These are phyloP conservation scores for Lepisosteus osseus DNA, from an alignment of 2,113 vertebrate species.

Conservation along the genomic window DNA sequence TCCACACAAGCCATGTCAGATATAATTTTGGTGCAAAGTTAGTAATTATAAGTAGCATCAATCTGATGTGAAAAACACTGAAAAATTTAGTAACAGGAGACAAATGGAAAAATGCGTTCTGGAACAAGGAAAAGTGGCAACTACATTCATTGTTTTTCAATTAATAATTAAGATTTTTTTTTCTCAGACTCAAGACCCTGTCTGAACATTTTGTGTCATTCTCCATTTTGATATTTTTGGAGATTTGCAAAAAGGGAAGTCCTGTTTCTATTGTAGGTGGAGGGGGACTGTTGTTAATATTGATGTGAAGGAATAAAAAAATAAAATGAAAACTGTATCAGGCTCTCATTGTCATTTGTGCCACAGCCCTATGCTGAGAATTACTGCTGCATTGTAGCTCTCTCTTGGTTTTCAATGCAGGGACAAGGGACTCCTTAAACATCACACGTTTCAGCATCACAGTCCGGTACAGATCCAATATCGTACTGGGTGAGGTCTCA, in stretches of 20 bases:
- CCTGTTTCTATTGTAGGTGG: slow-evolving; percentile 25
- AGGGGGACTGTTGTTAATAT: neutral
- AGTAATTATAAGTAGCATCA: slow-evolving; percentile 94
- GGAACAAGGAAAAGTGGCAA: slow-evolving; percentile 86
- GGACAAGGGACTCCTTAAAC: too few relatives aligned
- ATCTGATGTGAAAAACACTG: slow-evolving; percentile 93
- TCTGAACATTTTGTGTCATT: slow-evolving; percentile 18
- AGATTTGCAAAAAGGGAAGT: slow-evolving; percentile 30
- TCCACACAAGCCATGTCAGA: slow-evolving; percentile 89
- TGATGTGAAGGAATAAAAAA: too few relatives aligned
- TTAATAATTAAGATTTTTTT: slow-evolving; percentile 89
- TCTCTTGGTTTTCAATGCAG: too few relatives aligned
- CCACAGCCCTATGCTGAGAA: too few relatives aligned
- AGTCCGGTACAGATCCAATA: too few relatives aligned
- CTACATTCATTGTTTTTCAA: slow-evolving; percentile 81
- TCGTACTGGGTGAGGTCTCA: too few relatives aligned
- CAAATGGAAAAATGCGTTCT: slow-evolving; percentile 86
- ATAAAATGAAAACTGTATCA: too few relatives aligned
- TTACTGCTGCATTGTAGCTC: too few relatives aligned
- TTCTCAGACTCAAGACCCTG: slow-evolving; percentile 59
- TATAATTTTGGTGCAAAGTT: slow-evolving; percentile 93
- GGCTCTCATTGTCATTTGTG: too few relatives aligned
- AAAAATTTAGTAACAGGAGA: slow-evolving; percentile 96
- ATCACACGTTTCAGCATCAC: too few relatives aligned
- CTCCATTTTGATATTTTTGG: slow-evolving; percentile 27